phyloP scores from a whole-genome alignment of 2,113 vertebrate genomes.

The Festucalex cinctus region DNA sequence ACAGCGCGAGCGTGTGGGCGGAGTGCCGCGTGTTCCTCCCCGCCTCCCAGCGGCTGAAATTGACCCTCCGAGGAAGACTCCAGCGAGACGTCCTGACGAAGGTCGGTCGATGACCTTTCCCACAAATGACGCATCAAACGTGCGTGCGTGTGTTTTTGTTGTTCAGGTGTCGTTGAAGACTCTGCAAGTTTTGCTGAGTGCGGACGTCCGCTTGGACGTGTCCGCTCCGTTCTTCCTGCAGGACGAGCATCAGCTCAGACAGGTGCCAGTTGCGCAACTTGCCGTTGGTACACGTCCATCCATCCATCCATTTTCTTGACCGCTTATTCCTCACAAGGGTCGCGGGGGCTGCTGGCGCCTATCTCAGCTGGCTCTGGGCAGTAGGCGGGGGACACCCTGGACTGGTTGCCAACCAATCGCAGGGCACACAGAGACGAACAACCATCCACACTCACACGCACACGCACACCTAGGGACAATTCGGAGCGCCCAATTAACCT shows the following conservation, averaged over 20 bases:
- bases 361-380: too few relatives aligned
- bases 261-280: too few relatives aligned
- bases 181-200: slow-evolving; percentile 59
- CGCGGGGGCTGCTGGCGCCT: too few relatives aligned
- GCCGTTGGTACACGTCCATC: too few relatives aligned
- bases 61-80: slow-evolving; percentile 76
- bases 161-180: slow-evolving; percentile 68
- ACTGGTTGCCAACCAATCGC: too few relatives aligned
- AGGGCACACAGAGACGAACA: too few relatives aligned
- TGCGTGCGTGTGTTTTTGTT: neutral
- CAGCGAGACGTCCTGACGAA: slow-evolving; percentile 73
- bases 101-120: slow-evolving; percentile 66
- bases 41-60: slow-evolving; percentile 65
- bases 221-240: slow-evolving; percentile 65
- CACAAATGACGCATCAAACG: accelerated
- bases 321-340: too few relatives aligned
- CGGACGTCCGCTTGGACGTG: slow-evolving; percentile 56
- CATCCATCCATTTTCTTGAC: too few relatives aligned
- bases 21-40: slow-evolving; percentile 72
- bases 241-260: slow-evolving; percentile 60
- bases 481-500: too few relatives aligned
- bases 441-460: too few relatives aligned
- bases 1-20: slow-evolving; percentile 70
- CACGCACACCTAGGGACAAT: too few relatives aligned
- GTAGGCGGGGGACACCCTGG: too few relatives aligned